phyloP scores from a whole-genome alignment of 2,797 vertebrate species.

The Crypturellus tataupa region DNA sequence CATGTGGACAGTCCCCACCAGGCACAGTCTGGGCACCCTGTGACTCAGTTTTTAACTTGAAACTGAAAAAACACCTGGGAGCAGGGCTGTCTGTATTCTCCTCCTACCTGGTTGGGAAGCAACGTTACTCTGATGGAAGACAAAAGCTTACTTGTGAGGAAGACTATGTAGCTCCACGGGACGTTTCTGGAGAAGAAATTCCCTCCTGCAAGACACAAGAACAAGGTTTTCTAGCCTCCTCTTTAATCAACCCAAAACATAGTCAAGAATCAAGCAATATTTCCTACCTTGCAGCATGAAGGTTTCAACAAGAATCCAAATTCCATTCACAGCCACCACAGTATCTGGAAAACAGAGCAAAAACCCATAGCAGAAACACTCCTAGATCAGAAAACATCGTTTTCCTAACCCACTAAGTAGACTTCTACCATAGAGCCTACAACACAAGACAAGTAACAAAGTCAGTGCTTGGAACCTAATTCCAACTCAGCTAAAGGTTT shows the following conservation, averaged over 20 bases:
- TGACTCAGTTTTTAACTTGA: not conserved
- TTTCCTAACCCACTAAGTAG: not conserved
- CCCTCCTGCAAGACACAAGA: conserved; percentile 82
- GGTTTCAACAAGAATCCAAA: conserved; percentile 96
- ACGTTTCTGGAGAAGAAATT: conserved; percentile 90
- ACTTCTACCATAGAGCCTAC: not conserved
- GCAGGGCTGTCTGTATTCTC: not conserved
- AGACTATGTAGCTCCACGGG: conserved; percentile 95
- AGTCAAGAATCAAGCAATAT: not conserved
- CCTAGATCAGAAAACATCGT: not conserved
- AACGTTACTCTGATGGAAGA: not conserved
- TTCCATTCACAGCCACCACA: conserved; percentile 94
- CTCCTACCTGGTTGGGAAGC: not conserved
- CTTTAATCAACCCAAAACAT: not conserved
- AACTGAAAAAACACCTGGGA: not conserved
- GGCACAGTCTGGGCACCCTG: not conserved
- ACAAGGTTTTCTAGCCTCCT: not conserved
- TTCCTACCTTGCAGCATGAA: conserved; percentile 91
- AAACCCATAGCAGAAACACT: not conserved
- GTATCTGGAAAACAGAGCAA: conserved; percentile 83
- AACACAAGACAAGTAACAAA: not conserved
- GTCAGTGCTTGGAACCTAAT: not conserved
- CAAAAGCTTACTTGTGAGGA: conserved; percentile 92
- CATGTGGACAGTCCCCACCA: not conserved
- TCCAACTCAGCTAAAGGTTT: not conserved